These are phyloP conservation scores for Anhinga anhinga DNA, from an alignment of 2,113 vertebrate genomes.

Conservation along the genomic window DNA sequence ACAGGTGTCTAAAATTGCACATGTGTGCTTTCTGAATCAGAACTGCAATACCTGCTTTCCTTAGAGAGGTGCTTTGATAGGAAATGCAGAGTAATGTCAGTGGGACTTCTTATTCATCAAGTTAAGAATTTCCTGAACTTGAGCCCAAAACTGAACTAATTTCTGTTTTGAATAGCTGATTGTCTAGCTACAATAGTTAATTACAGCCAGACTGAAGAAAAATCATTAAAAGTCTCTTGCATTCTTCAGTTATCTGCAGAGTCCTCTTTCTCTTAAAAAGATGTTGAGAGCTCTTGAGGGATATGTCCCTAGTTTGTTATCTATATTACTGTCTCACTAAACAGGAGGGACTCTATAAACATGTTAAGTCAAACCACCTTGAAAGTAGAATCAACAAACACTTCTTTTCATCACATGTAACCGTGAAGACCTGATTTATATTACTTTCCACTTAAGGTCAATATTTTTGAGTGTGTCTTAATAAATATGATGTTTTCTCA, in stretches of 20 bases:
- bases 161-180: background rate
- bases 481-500: background rate
- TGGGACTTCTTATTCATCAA: background rate
- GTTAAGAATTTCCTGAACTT: background rate
- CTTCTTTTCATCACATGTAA: background rate
- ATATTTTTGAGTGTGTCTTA: background rate
- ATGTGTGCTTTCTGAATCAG: background rate
- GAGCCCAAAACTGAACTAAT: background rate
- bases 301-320: no score
- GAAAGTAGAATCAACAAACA: background rate
- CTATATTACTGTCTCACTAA: background rate
- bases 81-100: background rate
- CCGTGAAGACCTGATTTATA: background rate
- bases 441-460: background rate
- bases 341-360: background rate
- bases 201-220: background rate
- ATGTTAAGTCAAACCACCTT: background rate
- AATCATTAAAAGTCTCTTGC: background rate
- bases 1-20: background rate
- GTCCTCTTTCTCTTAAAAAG: background rate
- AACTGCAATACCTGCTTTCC: background rate
- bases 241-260: background rate
- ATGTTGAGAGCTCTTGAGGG: background rate
- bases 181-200: background rate
- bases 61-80: background rate